A percentile compares a stretch with the other conserved stretches of the same genome.
phyloP scores from a whole-genome alignment of 2,797 vertebrate genomes.

The Tenualosa thibaudeaui region DNA sequence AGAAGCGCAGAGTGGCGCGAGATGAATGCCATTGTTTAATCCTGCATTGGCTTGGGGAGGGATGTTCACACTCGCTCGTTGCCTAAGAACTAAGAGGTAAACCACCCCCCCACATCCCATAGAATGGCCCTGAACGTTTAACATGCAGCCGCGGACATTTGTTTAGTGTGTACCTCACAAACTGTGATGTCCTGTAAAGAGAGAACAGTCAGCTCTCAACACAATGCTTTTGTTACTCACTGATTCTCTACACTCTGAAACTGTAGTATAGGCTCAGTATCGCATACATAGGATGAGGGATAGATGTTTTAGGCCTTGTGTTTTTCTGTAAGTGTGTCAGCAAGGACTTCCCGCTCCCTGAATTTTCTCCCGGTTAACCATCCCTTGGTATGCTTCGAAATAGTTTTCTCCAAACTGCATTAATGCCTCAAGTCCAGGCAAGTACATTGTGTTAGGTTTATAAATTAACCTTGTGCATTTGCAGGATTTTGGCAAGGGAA shows the following conservation, averaged over 20 bases:
- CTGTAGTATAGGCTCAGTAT: not conserved
- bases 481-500: constrained; percentile 57
- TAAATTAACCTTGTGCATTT: constrained; percentile 71
- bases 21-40: constrained; percentile 50
- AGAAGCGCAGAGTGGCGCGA: constrained; percentile 38
- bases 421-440: constrained; percentile 72
- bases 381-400: constrained; percentile 65
- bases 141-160: not conserved
- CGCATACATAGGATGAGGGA: not conserved
- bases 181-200: not conserved
- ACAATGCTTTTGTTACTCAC: not conserved
- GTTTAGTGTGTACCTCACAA: not conserved
- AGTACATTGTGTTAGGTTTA: constrained; percentile 68
- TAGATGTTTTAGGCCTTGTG: constrained; percentile 29
- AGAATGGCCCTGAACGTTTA: not conserved
- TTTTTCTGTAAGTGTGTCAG: constrained; percentile 40
- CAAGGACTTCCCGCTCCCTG: constrained; percentile 41
- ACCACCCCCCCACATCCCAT: not conserved
- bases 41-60: constrained; percentile 27
- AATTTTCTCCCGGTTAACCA: constrained; percentile 53
- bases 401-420: constrained; percentile 59
- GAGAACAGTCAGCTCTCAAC: not conserved
- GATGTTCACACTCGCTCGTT: constrained; percentile 14
- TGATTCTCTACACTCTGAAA: not conserved
- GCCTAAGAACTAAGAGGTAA: not conserved